Evolutionary conservation across 1,140 invertebrate genomes (phyloP).

Genomic region (Calycopis cecrops): DNA sequence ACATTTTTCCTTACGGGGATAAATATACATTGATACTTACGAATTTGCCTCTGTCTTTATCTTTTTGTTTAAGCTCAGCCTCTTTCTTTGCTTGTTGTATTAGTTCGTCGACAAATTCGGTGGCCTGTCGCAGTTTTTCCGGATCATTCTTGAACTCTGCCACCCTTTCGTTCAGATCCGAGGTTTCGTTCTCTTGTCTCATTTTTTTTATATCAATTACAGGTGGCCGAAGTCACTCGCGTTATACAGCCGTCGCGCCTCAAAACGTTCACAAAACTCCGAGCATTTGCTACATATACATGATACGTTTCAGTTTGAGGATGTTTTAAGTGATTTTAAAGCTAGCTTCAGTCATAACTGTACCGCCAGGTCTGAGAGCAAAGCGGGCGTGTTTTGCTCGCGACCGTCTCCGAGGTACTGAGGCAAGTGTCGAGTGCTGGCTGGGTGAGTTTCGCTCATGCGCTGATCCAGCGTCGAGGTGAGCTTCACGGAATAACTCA

Average conservation of each 20-base stretch:
- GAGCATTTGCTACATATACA: neutral
- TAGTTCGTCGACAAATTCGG: conserved; percentile 70
- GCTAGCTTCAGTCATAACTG: conserved; percentile 47
- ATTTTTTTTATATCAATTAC: conserved; percentile 34
- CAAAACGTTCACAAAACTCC: neutral
- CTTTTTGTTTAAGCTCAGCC: conserved; percentile 70
- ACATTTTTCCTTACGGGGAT: conserved; percentile 54
- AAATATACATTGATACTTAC: conserved; percentile 74
- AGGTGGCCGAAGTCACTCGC: conserved; percentile 28
- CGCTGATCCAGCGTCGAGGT: conserved; percentile 36
- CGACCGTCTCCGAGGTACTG: conserved; percentile 40
- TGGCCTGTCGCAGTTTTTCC: conserved; percentile 64
- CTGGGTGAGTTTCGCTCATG: conserved; percentile 49
- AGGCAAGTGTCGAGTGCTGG: conserved; percentile 12
- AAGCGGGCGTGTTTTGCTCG: conserved; percentile 28
- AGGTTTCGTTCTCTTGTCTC: conserved; percentile 53
- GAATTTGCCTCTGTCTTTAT: conserved; percentile 70
- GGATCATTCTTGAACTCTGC: conserved; percentile 67
- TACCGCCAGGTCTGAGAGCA: conserved; percentile 1
- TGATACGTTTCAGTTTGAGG: neutral
- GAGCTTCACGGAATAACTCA: no score
- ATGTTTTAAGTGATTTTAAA: conserved; percentile 16
- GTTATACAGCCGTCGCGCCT: conserved; percentile 7
- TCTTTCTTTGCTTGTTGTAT: conserved; percentile 69
- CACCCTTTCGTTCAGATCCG: conserved; percentile 53